Percentiles rank a stretch among this genome's conserved stretches.
These are phyloP conservation scores for Erpornis zantholeuca DNA, from an alignment of 2,113 vertebrate species.

Conservation along the genomic window DNA sequence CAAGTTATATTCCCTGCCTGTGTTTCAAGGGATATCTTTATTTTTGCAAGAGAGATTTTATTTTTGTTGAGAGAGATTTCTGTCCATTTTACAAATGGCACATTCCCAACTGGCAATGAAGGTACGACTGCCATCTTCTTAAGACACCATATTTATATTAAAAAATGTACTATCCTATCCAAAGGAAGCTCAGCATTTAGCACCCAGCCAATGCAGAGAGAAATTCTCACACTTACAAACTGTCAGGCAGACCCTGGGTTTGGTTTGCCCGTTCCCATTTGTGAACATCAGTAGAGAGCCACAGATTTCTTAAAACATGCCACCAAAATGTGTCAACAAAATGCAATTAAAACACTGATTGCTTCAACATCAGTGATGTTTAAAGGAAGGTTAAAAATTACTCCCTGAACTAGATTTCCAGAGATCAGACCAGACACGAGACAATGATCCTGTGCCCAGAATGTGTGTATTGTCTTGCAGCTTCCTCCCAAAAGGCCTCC, in stretches of 20 bases:
- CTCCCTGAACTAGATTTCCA: background rate
- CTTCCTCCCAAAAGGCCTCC: background rate
- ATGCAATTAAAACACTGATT: background rate
- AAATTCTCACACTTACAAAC: background rate
- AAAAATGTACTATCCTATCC: background rate
- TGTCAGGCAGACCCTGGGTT: background rate
- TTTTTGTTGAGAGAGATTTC: background rate
- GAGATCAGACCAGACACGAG: background rate
- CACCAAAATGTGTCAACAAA: background rate
- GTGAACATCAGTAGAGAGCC: background rate
- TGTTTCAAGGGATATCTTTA: background rate
- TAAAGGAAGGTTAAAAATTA: background rate
- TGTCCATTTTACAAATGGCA: background rate
- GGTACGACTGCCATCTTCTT: background rate
- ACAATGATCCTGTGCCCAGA: background rate
- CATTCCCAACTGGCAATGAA: background rate
- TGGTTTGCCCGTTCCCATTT: background rate
- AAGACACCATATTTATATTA: background rate
- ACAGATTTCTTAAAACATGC: background rate
- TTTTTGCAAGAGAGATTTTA: background rate
- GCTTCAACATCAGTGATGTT: background rate
- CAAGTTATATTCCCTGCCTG: background rate
- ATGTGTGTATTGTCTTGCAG: background rate
- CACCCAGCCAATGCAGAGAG: background rate
- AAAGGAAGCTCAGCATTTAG: background rate